Conservation (phyloP, 2,113 vertebrate genomes). For the Burhinus oedicnemus region DNA sequence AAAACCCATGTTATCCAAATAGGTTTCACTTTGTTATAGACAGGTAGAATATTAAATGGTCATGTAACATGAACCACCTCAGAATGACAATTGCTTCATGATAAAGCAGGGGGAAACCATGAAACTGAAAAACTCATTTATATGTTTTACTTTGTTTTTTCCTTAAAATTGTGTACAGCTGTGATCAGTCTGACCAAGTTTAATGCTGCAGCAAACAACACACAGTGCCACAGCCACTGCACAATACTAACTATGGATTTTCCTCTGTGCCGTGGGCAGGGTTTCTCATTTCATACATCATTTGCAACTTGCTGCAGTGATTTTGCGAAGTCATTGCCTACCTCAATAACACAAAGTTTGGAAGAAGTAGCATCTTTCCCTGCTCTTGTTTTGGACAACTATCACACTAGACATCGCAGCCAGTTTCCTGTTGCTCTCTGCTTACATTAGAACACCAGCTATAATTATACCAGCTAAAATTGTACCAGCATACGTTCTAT, state of each 20-base stretch:
- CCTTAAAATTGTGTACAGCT: not conserved
- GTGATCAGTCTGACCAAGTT: not conserved
- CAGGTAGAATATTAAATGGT: not conserved
- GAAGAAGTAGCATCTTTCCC: not conserved
- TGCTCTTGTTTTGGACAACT: not conserved
- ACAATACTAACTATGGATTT: constrained; percentile 30
- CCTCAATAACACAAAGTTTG: not conserved
- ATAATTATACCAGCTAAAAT: not conserved
- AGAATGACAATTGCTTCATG: not conserved
- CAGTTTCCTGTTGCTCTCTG: not conserved
- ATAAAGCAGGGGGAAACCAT: not conserved
- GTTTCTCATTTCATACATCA: constrained; percentile 63
- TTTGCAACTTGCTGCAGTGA: constrained; percentile 49
- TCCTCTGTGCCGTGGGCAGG: not conserved
- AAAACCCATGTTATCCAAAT: not conserved
- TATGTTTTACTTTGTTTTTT: not conserved
- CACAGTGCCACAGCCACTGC: not conserved
- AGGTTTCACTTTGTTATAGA: not conserved
- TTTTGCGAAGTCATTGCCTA: constrained; percentile 21
- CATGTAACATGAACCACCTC: not conserved
- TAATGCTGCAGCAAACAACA: constrained; percentile 4
- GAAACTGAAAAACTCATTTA: not conserved
- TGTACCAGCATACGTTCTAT: not conserved
- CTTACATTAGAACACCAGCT: not conserved
- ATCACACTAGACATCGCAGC: not conserved